These are phyloP conservation scores for Byasa hedistus DNA, from an alignment of 2,888 invertebrate species.

Conservation along the genomic window DNA sequence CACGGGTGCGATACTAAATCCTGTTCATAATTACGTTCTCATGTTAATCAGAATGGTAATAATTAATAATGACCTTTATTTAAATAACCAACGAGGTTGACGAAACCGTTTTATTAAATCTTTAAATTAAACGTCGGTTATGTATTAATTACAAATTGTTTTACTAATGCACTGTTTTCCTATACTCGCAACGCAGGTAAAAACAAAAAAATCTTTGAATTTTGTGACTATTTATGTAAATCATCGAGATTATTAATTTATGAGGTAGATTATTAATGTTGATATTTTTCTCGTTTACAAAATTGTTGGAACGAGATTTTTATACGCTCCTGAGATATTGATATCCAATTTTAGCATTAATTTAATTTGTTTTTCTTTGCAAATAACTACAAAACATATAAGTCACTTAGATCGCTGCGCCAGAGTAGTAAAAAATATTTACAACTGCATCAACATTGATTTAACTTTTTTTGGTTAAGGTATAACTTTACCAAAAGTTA, in stretches of 20 bases:
- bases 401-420: too few relatives aligned
- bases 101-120: constrained; percentile 7
- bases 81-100: constrained; percentile 16
- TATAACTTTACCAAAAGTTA: too few relatives aligned
- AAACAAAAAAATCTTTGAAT: not conserved
- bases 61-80: constrained; percentile 24
- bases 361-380: not conserved
- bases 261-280: not conserved
- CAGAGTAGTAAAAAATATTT: too few relatives aligned
- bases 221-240: not conserved
- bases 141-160: not conserved
- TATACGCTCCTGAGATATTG: not conserved
- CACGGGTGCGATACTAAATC: constrained; percentile 12
- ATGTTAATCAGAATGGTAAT: constrained; percentile 19
- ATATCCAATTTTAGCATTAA: not conserved
- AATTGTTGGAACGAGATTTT: not conserved
- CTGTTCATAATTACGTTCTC: constrained; percentile 28
- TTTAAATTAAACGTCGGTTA: constrained; percentile 15
- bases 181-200: not conserved
- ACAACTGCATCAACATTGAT: too few relatives aligned
- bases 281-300: not conserved
- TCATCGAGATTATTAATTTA: not conserved
- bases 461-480: too few relatives aligned
- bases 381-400: not conserved
- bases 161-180: not conserved